These are phyloP conservation scores for Pheosia tremula DNA, from an alignment of 2,888 invertebrate species.

Conservation along the genomic window DNA sequence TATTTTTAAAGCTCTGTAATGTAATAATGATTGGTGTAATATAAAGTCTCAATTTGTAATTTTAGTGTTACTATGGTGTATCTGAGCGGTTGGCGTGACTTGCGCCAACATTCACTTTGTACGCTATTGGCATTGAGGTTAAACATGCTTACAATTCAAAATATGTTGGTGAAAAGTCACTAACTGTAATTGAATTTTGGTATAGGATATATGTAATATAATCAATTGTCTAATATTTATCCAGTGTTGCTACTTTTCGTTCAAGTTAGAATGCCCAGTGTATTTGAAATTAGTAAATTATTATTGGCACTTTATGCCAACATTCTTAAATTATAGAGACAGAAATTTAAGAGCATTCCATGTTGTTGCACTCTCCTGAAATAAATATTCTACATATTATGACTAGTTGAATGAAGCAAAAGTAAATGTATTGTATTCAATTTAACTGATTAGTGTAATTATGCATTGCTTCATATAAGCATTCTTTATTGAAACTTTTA, in stretches of 20 bases:
- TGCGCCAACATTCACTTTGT: slow-evolving; percentile 27
- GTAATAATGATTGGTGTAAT: slow-evolving; percentile 10
- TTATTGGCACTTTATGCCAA: slow-evolving; percentile 35
- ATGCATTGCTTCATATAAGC: slow-evolving; percentile 60
- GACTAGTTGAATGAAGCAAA: slow-evolving; percentile 54
- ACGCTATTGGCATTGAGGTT: slow-evolving; percentile 24
- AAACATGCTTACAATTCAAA: slow-evolving; percentile 13
- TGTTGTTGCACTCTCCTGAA: slow-evolving; percentile 58
- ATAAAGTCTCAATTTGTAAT: slow-evolving; percentile 20
- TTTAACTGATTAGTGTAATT: slow-evolving; percentile 58
- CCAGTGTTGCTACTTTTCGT: slow-evolving; percentile 52
- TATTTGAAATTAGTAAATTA: slow-evolving; percentile 60
- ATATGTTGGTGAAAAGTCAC: slow-evolving; percentile 29
- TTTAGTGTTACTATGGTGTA: slow-evolving; percentile 22
- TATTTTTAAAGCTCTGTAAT: slow-evolving; percentile 16
- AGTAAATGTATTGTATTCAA: slow-evolving; percentile 56
- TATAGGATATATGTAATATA: slow-evolving; percentile 40
- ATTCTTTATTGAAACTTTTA: slow-evolving; percentile 51
- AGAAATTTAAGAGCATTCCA: slow-evolving; percentile 72
- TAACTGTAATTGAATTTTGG: slow-evolving; percentile 38
- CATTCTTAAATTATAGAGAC: slow-evolving; percentile 46
- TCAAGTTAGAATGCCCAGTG: slow-evolving; percentile 58
- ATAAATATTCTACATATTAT: slow-evolving; percentile 49
- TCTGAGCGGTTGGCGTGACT: slow-evolving; percentile 17
- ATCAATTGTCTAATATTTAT: slow-evolving; percentile 48